Evolutionary conservation across 2,113 vertebrate species (phyloP), one percentile per base, ranked within the genome.

Genomic region (Castor canadensis): DNA sequence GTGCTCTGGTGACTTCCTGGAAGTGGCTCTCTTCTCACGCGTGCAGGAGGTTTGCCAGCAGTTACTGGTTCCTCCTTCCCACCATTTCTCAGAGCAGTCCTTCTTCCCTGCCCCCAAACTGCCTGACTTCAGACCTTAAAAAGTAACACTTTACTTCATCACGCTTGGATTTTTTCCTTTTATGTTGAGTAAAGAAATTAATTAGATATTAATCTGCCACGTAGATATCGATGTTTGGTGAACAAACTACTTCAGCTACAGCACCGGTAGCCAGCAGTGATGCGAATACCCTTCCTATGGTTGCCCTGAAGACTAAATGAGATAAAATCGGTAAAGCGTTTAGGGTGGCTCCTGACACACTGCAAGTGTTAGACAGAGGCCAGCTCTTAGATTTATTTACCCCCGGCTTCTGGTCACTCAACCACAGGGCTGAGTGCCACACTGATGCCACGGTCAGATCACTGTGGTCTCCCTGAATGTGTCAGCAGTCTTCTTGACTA

Each of bases 21-120:
- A 12, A 4, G 0, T 1, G 3, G 13, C 2, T 11, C 43, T 26
- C n/a, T 26, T 22, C 38, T 58, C 3, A 1, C 30, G 3, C 52
- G n/a, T n/a, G n/a, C 9, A 4, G 3, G 77, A 6, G 3, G 26
- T 35, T 38, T 7, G 11, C 2, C 26, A 28, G 5, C 28, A 5
- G 0, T 13, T n/a, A 28, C 16, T 35, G 22, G 19, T 1, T 32
- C n/a, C 45, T n/a, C 64, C 62, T 52, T 47, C 43, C 26, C 43
- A 2, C 8, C 4, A 4, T 13, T 43, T 64, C 40, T 28, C 13
- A 13, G 11, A 4, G 32, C 30, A 64, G 5, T 1, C 6, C 35
- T 6, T 40, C 13, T 9, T 10, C 19, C 26, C 6, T 28, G 10
- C 1, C 9, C 35, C 24, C 7, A 38, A 35, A 56, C 40, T 10